Conservation (phyloP, 2,113 vertebrate species). For the Monopterus albus region DNA sequence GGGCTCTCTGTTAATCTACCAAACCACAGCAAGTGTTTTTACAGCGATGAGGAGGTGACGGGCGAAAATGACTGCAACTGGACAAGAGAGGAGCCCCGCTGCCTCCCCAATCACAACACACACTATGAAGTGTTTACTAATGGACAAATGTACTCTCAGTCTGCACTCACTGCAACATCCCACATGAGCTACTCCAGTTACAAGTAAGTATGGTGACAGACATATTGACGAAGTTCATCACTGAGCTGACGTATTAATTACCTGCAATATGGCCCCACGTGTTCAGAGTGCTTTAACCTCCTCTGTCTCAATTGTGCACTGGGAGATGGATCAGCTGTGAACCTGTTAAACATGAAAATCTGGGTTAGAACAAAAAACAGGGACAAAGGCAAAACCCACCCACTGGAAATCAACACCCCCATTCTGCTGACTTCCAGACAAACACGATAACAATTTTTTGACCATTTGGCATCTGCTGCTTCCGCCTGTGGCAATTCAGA, state of each 20-base stretch:
- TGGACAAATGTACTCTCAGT: slow-evolving; percentile 71
- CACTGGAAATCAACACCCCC: slow-evolving; percentile 73
- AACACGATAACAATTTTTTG: slow-evolving; percentile 80
- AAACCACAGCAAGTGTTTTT: slow-evolving; percentile 81
- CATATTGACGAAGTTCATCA: slow-evolving; percentile 72
- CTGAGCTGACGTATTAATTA: slow-evolving; percentile 75
- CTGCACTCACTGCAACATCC: slow-evolving; percentile 50
- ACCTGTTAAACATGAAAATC: slow-evolving; percentile 69
- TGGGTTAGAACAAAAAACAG: slow-evolving; percentile 66
- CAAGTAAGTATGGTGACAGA: slow-evolving; percentile 65
- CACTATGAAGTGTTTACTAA: slow-evolving; percentile 78
- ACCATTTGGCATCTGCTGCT: slow-evolving; percentile 84
- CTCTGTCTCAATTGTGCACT: slow-evolving; percentile 34
- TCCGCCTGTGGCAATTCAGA: slow-evolving; percentile 80
- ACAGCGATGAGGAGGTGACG: slow-evolving; percentile 74
- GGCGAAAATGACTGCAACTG: slow-evolving; percentile 73
- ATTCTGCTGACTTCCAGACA: slow-evolving; percentile 74
- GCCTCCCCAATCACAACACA: slow-evolving; percentile 73
- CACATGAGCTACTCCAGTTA: slow-evolving; percentile 63
- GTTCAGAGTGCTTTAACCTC: slow-evolving; percentile 69
- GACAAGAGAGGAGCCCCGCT: slow-evolving; percentile 66
- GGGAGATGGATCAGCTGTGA: slow-evolving; percentile 59
- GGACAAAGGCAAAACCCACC: slow-evolving; percentile 72
- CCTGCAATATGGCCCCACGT: slow-evolving; percentile 56
- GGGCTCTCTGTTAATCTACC: slow-evolving; percentile 86